phyloP scores from a whole-genome alignment of 2,113 vertebrate species.

The Isurus oxyrinchus region DNA sequence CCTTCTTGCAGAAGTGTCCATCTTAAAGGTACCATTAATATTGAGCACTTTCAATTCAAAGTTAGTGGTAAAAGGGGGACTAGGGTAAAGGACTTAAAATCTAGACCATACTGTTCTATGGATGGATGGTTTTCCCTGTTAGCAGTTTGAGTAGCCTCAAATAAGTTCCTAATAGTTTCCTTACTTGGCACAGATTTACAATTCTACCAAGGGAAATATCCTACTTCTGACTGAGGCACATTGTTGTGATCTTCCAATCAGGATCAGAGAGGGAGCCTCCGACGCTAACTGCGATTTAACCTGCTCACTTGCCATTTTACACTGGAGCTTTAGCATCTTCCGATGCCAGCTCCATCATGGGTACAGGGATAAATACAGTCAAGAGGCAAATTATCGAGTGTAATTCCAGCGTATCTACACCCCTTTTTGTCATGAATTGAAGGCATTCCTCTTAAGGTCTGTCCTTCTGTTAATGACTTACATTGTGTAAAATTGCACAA shows the following conservation, averaged over 20 bases:
- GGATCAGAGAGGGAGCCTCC: not conserved
- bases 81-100: not conserved
- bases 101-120: not conserved
- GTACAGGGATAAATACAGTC: too few species aligned
- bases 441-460: too few species aligned
- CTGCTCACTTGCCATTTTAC: too few species aligned
- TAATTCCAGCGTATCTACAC: too few species aligned
- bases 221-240: not conserved
- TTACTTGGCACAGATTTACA: not conserved
- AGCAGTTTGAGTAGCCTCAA: not conserved
- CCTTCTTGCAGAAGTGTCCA: conserved; percentile 79
- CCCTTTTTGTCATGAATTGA: too few species aligned
- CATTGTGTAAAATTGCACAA: too few species aligned
- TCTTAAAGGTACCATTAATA: conserved; percentile 72
- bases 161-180: not conserved
- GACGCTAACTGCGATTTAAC: too few species aligned
- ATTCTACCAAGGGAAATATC: not conserved
- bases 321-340: too few species aligned
- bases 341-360: too few species aligned
- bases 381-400: too few species aligned
- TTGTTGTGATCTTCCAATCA: not conserved
- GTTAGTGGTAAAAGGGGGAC: not conserved
- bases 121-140: not conserved
- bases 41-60: conserved; percentile 30
- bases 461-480: too few species aligned